These are phyloP conservation scores for Catocala sponsa DNA, from an alignment of 2,888 invertebrate species.

Conservation along the genomic window DNA sequence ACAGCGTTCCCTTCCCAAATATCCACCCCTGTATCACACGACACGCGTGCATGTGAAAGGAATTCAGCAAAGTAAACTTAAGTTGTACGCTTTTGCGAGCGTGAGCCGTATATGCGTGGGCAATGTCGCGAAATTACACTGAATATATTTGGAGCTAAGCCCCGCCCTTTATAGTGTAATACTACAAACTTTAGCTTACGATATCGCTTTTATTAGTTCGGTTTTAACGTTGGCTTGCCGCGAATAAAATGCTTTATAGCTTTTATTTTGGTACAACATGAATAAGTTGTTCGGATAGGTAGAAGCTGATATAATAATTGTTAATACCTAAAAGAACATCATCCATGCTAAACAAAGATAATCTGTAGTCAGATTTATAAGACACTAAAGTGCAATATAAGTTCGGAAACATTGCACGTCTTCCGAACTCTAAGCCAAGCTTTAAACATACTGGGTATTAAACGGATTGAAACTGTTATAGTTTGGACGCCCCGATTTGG, in stretches of 20 bases:
- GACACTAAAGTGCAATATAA: conserved; percentile 34
- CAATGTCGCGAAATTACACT: conserved; percentile 54
- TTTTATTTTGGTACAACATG: conserved; percentile 3
- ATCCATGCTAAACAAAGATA: background rate
- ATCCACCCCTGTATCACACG: conserved; percentile 42
- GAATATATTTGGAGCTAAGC: conserved; percentile 49
- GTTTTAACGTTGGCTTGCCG: conserved; percentile 13
- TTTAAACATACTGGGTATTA: conserved; percentile 59
- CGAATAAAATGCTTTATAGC: background rate
- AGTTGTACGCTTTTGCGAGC: conserved; percentile 61
- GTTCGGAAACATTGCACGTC: conserved; percentile 16
- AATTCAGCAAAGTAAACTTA: conserved; percentile 70
- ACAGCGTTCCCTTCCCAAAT: conserved; percentile 18
- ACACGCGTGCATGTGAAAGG: conserved; percentile 66
- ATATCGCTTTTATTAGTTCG: conserved; percentile 3
- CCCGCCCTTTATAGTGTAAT: conserved; percentile 13
- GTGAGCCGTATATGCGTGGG: conserved; percentile 52
- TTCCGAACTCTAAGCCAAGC: conserved; percentile 33
- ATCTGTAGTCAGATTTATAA: background rate
- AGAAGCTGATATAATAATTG: no score
- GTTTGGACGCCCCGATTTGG: conserved; percentile 23
- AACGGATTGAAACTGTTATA: conserved; percentile 35
- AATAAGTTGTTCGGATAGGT: background rate
- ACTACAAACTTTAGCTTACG: conserved; percentile 5
- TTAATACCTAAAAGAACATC: no score